These are phyloP conservation scores for Brassicogethes aeneus DNA, from an alignment of 2,888 invertebrate genomes.

Conservation along the genomic window DNA sequence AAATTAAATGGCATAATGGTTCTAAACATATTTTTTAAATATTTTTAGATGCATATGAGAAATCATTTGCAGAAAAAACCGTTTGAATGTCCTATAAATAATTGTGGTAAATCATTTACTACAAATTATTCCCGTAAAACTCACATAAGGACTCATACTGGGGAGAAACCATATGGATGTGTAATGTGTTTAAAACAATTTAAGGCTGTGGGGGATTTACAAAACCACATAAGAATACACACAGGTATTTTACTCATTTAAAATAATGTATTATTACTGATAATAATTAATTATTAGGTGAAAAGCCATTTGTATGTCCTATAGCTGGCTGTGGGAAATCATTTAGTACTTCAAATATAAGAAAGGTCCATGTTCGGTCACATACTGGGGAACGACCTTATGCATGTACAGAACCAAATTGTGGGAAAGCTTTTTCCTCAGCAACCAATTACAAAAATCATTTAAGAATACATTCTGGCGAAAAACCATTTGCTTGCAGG, in stretches of 20 bases:
- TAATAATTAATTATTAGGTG: constrained; percentile 28
- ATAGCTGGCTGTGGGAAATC: constrained; percentile 52
- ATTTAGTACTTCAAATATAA: constrained; percentile 60
- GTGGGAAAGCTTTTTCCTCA: constrained; percentile 56
- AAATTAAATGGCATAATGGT: too few species aligned
- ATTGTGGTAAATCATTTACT: constrained; percentile 45
- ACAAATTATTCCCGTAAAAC: constrained; percentile 44
- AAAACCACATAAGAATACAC: constrained; percentile 38
- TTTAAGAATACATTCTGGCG: constrained; percentile 58
- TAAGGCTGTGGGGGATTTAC: constrained; percentile 37
- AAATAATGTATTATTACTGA: not conserved
- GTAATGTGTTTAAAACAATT: constrained; percentile 32
- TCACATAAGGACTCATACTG: constrained; percentile 48
- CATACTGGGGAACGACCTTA: constrained; percentile 62
- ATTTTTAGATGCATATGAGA: constrained; percentile 45
- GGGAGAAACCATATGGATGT: constrained; percentile 39
- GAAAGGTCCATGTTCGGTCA: constrained; percentile 57
- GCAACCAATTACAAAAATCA: constrained; percentile 63
- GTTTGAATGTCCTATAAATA: constrained; percentile 41
- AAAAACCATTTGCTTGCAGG: constrained; percentile 56
- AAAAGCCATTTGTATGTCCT: constrained; percentile 46
- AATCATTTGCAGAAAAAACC: constrained; percentile 45
- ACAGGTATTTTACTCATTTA: constrained; percentile 27
- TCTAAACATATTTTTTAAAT: too few species aligned
- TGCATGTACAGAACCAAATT: constrained; percentile 48